These are phyloP conservation scores for Procambarus clarkii DNA, from an alignment of 1,140 invertebrate genomes.

Conservation along the genomic window DNA sequence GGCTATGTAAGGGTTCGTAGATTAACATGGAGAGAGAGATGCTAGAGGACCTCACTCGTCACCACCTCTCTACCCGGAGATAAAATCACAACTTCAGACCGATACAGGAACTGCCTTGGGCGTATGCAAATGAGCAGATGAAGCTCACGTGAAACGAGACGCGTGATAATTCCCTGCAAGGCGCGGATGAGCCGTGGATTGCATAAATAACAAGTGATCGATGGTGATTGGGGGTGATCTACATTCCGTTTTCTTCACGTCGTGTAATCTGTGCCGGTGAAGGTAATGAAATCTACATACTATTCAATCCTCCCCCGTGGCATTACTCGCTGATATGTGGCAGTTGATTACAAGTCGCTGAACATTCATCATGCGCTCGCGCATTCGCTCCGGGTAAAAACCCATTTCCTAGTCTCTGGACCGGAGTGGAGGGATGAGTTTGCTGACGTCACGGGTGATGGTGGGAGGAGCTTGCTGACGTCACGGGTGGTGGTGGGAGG, in stretches of 20 bases:
- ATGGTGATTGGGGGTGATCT: neutral
- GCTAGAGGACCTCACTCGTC: no score
- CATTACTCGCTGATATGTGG: conserved; percentile 20
- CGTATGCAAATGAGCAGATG: conserved; percentile 5
- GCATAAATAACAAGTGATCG: neutral
- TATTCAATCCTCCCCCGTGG: conserved; percentile 6
- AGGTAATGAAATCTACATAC: conserved; percentile 40
- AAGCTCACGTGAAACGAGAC: neutral
- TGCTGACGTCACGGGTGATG: neutral
- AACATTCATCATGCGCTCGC: neutral
- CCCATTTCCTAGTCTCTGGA: neutral
- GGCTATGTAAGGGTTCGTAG: no score
- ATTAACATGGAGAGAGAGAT: no score
- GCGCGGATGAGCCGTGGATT: neutral
- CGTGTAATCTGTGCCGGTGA: neutral
- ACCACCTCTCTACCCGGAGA: neutral
- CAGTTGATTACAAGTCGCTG: conserved; percentile 27
- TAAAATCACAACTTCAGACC: neutral
- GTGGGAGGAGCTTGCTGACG: neutral
- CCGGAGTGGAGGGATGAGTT: neutral
- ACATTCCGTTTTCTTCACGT: neutral
- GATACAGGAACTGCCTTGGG: neutral
- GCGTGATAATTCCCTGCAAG: neutral
- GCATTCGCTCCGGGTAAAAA: neutral
- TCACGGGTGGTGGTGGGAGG: neutral